Evolutionary conservation across 2,797 vertebrate genomes (phyloP).

Genomic region (Halcyon chelicuti): DNA sequence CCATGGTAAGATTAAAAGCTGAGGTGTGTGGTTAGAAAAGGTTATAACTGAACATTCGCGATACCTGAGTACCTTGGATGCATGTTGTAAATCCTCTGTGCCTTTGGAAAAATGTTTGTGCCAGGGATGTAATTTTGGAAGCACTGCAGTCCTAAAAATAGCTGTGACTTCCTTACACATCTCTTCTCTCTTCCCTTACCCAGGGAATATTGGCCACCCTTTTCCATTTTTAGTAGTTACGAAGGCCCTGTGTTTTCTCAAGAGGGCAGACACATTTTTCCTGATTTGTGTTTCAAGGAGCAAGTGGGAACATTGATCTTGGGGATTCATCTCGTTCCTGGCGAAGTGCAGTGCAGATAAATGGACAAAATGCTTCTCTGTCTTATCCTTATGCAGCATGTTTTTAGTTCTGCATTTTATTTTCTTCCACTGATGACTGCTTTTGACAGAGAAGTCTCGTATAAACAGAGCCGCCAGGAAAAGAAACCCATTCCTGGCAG

Average conservation of each 20-base stretch:
- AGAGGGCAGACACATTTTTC: background rate
- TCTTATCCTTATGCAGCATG: rapidly evolving
- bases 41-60: rapidly evolving
- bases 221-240: background rate
- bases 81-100: rapidly evolving
- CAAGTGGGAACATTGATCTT: background rate
- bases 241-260: background rate
- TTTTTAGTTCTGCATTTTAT: background rate
- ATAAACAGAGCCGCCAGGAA: background rate
- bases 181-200: background rate
- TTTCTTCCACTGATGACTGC: background rate
- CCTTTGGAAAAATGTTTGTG: background rate
- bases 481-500: background rate
- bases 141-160: background rate
- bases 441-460: background rate
- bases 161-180: background rate
- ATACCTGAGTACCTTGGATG: background rate
- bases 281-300: background rate
- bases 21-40: background rate
- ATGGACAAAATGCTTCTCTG: background rate
- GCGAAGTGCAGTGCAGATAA: rapidly evolving
- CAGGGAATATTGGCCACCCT: background rate
- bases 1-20: rapidly evolving
- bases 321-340: background rate
- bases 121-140: background rate